Evolutionary conservation across 1,140 invertebrate genomes (phyloP), one percentile per base, ranked within the genome.

Genomic region (Calephelis nemesis): DNA sequence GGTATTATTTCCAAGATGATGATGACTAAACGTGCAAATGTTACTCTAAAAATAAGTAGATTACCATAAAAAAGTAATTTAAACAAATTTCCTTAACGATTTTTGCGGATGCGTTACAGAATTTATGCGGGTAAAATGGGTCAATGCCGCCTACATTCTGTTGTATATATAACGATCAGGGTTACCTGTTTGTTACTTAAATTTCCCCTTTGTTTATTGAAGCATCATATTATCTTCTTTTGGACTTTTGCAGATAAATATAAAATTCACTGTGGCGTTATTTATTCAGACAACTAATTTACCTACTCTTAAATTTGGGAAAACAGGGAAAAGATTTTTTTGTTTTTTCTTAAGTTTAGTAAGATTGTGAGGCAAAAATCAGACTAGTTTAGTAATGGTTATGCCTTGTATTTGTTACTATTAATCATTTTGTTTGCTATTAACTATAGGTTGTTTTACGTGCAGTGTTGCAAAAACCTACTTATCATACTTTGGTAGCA

Each of bases 1-100:
- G 6, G 42, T 7, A 45, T 7, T 9, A 45, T 45, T 9, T 7
- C 42, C 8, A 45, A 45, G 8, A 45, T 45, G 42, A 45, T 45
- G 42, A 45, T 7, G 42, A 30, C 42, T 45, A 45, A 45, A 45
- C 42, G 6, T 45, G 42, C 15, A 62, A 62, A 62, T 40, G 9
- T 63, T 48, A 30, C 49, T 39, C n/a, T 40, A 40, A 65, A 54
- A 54, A 9, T 19, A 73, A 65, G 72, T 72, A 72, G 68, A 86
- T 89, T 89, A 85, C 79, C 87, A 89, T 89, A 86, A 78, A 78
- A 86, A 87, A 87, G 84, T 86, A 86, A 89, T 89, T 89, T 85
- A 82, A 86, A 86, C 83, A 86, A 87, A 89, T 89, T 87, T 85
- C 82, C 78, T 82, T 78, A 87, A 80, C 81, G 83, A 85, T 85